Conservation (phyloP, 2,113 vertebrate species). For the Eptatretus burgeri region DNA sequence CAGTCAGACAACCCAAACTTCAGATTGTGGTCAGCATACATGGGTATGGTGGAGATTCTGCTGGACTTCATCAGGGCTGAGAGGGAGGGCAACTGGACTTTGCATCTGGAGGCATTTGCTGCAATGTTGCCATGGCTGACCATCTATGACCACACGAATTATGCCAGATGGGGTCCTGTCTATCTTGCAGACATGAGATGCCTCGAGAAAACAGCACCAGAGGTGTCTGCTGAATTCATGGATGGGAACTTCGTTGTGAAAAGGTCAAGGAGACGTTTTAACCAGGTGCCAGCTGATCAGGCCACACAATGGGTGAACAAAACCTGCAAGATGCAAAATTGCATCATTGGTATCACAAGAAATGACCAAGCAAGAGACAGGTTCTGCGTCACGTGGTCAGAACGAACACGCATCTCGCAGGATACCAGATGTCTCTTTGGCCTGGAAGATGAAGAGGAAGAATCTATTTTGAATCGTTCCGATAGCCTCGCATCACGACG, state of each 20-base stretch:
- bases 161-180: neutral
- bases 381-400: neutral
- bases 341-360: neutral
- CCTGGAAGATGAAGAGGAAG: neutral
- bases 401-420: neutral
- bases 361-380: neutral
- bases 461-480: too few relatives aligned
- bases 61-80: too few relatives aligned
- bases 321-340: neutral
- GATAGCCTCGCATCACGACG: too few relatives aligned
- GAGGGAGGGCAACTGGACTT: neutral
- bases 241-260: neutral
- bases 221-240: neutral
- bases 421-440: neutral
- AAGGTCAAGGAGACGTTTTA: neutral
- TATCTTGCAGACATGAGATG: neutral
- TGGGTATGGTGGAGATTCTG: too few relatives aligned
- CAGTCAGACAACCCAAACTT: too few relatives aligned
- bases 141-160: neutral
- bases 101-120: neutral
- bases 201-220: neutral
- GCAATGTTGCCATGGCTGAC: neutral
- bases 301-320: neutral
- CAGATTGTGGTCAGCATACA: neutral
- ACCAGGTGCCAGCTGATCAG: neutral